phyloP scores from a whole-genome alignment of 2,888 invertebrate genomes.

The Ectemnius lituratus region DNA sequence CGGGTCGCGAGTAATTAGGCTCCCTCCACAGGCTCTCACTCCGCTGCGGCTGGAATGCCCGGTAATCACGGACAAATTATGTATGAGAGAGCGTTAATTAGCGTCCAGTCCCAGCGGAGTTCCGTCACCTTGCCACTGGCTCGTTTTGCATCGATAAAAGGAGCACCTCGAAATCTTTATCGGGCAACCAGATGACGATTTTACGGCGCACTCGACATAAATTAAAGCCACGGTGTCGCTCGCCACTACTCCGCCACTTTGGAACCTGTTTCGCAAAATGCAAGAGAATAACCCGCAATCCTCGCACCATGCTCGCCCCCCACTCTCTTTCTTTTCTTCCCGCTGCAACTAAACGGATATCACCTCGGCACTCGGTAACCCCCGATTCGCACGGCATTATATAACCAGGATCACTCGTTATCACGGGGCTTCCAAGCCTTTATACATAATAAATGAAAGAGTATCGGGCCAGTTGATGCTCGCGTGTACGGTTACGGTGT shows the following conservation, averaged over 20 bases:
- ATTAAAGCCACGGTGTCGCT: constrained; percentile 3
- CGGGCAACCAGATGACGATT: constrained; percentile 8
- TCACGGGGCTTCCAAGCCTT: no score
- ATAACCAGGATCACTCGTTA: no score
- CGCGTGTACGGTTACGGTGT: no score
- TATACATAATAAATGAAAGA: no score
- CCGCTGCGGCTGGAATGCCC: background rate
- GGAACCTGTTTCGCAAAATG: background rate
- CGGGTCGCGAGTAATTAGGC: no score
- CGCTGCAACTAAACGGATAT: no score
- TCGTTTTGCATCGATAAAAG: constrained; percentile 12
- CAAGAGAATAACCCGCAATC: constrained; percentile 8
- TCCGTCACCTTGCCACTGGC: constrained; percentile 11
- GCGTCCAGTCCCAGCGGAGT: constrained; percentile 22
- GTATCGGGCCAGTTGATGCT: no score
- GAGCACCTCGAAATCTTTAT: constrained; percentile 6
- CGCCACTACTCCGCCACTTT: background rate
- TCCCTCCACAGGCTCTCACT: no score
- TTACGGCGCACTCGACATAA: constrained; percentile 5
- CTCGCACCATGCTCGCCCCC: background rate
- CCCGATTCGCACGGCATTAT: no score
- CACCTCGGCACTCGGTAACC: no score
- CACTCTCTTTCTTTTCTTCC: background rate
- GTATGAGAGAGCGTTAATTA: constrained; percentile 37
- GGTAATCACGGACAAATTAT: constrained; percentile 7